Conservation (phyloP, 2,888 invertebrate species). For the Philhelius pedissequus region DNA sequence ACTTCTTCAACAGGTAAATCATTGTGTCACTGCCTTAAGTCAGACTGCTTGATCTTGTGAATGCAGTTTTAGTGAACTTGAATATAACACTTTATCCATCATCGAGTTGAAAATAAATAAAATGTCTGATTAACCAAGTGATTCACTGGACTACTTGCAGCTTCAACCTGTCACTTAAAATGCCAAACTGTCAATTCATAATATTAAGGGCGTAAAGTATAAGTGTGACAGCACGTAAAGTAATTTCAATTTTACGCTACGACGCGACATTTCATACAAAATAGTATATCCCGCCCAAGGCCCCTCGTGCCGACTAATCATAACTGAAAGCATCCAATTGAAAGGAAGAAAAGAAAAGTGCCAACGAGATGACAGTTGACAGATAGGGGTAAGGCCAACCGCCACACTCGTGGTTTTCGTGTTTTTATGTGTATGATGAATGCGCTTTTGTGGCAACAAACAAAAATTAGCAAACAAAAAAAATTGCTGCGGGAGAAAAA, state of each 20-base stretch:
- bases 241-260: constrained; percentile 26
- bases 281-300: background rate
- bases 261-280: background rate
- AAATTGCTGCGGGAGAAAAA: background rate
- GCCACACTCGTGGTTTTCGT: background rate
- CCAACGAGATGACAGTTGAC: constrained; percentile 44
- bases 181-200: constrained; percentile 21
- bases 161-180: constrained; percentile 25
- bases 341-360: constrained; percentile 25
- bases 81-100: background rate
- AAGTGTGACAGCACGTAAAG: constrained; percentile 1
- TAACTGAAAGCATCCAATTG: constrained; percentile 53
- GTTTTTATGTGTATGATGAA: background rate
- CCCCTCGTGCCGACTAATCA: constrained; percentile 5
- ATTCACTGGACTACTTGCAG: constrained; percentile 12
- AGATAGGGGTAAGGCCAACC: constrained; percentile 54
- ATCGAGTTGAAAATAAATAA: constrained; percentile 21
- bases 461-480: background rate
- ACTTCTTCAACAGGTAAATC: background rate
- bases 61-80: background rate
- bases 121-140: background rate
- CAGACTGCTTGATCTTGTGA: background rate
- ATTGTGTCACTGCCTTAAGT: background rate
- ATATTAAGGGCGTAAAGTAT: constrained; percentile 15
- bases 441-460: background rate